Percentiles rank a stretch among this genome's conserved stretches.
Conservation (phyloP, 92 coral and sea anemone species). For the Palythoa grandiflora region DNA sequence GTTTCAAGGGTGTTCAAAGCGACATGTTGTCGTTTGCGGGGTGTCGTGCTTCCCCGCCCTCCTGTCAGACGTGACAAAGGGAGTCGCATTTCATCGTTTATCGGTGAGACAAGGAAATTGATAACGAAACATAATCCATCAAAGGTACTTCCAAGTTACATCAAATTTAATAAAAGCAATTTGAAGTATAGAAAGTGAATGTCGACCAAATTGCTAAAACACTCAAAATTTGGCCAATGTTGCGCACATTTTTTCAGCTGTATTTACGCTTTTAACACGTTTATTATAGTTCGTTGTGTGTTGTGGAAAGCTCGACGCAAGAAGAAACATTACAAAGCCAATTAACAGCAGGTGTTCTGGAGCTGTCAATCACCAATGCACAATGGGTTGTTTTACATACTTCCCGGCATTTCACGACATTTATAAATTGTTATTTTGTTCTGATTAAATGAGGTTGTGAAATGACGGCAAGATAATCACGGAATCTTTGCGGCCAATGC, state of each 20-base stretch:
- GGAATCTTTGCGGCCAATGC: conserved; percentile 62
- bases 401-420: conserved; percentile 86
- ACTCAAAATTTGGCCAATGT: conserved; percentile 43
- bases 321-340: conserved; percentile 95
- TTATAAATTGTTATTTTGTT: conserved; percentile 87
- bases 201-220: not conserved
- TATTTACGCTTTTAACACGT: conserved; percentile 85
- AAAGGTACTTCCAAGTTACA: conserved; percentile 83
- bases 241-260: conserved; percentile 75
- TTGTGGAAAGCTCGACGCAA: conserved; percentile 80
- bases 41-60: conserved; percentile 96
- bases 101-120: conserved; percentile 94
- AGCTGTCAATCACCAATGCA: conserved; percentile 93
- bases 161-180: conserved; percentile 76
- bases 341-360: conserved; percentile 99
- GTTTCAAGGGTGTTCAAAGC: conserved; percentile 91
- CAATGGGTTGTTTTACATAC: conserved; percentile 92
- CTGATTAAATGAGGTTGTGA: conserved; percentile 93
- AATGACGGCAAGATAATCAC: conserved; percentile 59
- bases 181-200: conserved; percentile 45
- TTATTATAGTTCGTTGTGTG: conserved; percentile 85
- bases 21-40: conserved; percentile 93
- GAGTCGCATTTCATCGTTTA: conserved; percentile 89
- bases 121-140: conserved; percentile 96
- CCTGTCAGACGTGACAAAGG: conserved; percentile 95